A percentile compares a stretch with the other conserved stretches of the same genome.
phyloP scores from a whole-genome alignment of 2,113 vertebrate genomes.

The Lutjanus erythropterus region DNA sequence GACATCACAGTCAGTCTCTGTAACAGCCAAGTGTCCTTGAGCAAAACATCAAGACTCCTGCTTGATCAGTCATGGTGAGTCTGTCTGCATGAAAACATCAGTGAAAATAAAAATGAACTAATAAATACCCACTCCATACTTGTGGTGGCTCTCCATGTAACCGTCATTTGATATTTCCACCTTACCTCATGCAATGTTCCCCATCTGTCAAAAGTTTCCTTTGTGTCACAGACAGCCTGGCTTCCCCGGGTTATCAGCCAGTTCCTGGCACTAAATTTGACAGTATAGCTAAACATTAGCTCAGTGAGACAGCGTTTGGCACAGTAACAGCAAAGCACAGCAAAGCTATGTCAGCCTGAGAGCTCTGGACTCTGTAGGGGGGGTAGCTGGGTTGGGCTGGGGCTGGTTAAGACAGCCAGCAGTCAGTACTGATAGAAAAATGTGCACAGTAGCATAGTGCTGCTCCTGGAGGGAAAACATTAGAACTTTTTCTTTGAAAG shows the following conservation, averaged over 20 bases:
- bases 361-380: background rate
- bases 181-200: background rate
- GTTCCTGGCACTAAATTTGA: background rate
- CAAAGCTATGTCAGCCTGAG: background rate
- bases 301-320: background rate
- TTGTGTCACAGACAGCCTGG: background rate
- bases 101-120: background rate
- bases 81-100: background rate
- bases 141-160: background rate
- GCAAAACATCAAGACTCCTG: background rate
- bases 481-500: background rate
- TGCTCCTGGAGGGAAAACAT: background rate
- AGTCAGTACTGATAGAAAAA: background rate
- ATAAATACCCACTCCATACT: background rate
- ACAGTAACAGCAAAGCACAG: background rate
- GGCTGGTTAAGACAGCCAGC: background rate
- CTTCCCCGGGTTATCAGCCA: slow-evolving; percentile 7
- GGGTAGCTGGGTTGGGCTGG: background rate
- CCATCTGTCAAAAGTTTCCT: slow-evolving; percentile 28
- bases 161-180: background rate
- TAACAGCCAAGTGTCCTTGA: slow-evolving; percentile 13
- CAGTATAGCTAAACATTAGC: background rate
- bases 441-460: background rate
- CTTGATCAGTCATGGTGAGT: background rate
- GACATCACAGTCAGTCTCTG: background rate